Evolutionary conservation across 1,140 invertebrate genomes (phyloP).

Genomic region (Bombus affinis): DNA sequence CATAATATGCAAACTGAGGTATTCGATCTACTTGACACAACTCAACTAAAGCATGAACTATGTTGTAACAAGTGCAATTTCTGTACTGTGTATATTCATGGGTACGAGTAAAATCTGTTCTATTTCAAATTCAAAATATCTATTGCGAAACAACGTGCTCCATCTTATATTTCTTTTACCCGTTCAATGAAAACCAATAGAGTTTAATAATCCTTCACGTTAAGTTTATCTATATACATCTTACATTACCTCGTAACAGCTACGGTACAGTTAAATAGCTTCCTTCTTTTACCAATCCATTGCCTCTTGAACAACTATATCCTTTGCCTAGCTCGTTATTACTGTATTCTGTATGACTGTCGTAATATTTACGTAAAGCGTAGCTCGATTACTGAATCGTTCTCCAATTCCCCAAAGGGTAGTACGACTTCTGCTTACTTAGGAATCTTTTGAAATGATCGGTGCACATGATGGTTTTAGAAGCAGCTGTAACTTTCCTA

Average conservation of each 20-base stretch:
- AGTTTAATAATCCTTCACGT: background rate
- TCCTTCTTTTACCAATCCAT: conserved; percentile 30
- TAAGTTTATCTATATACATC: conserved; percentile 66
- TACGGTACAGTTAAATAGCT: conserved; percentile 49
- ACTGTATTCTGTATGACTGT: conserved; percentile 18
- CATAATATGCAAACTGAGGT: conserved; percentile 61
- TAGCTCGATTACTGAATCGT: conserved; percentile 5
- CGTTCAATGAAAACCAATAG: conserved; percentile 14
- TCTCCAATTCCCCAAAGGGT: background rate
- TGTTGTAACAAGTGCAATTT: conserved; percentile 72
- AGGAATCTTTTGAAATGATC: conserved; percentile 19
- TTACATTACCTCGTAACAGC: conserved; percentile 52
- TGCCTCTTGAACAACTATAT: conserved; percentile 23
- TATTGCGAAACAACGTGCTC: conserved; percentile 40
- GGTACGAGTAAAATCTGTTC: conserved; percentile 29
- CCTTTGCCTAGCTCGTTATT: conserved; percentile 24
- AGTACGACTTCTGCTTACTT: background rate
- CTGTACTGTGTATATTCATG: conserved; percentile 49
- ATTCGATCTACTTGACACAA: conserved; percentile 60
- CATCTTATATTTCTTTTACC: background rate
- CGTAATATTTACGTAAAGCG: conserved; percentile 15
- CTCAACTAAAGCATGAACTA: conserved; percentile 72
- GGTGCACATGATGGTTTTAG: conserved; percentile 13
- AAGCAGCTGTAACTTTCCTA: conserved; percentile 58
- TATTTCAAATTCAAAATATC: conserved; percentile 31